Evolutionary conservation across 2,888 invertebrate species (phyloP).

Genomic region (Eudemis profundana): DNA sequence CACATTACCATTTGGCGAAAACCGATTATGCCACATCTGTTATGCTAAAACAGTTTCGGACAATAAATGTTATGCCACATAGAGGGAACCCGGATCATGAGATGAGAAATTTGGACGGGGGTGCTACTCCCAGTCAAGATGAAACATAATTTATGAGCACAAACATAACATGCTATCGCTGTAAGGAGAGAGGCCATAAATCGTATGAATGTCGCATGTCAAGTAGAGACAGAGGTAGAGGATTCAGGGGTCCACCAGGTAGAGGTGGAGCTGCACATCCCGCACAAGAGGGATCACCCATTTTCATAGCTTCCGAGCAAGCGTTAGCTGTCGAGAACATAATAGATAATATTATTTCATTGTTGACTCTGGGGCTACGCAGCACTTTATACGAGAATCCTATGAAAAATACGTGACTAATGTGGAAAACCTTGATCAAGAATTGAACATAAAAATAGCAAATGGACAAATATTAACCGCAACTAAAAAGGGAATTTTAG

Average conservation of each 20-base stretch:
- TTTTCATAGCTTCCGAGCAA: background rate
- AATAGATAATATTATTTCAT: background rate
- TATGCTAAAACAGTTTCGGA: too few species aligned
- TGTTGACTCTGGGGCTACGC: slow-evolving; percentile 9
- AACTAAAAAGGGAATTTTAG: background rate
- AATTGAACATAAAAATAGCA: background rate
- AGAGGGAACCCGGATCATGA: too few species aligned
- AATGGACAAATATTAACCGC: slow-evolving; percentile 7
- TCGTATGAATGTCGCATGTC: background rate
- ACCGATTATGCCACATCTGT: too few species aligned
- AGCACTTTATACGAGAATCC: slow-evolving; percentile 9
- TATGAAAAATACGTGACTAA: slow-evolving; percentile 5
- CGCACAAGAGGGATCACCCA: background rate
- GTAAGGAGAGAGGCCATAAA: background rate
- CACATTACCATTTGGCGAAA: too few species aligned
- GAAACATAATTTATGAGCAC: background rate
- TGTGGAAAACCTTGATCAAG: background rate
- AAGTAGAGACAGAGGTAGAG: background rate
- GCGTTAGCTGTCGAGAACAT: background rate
- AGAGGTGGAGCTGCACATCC: background rate
- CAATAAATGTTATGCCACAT: too few species aligned
- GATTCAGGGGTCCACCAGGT: background rate
- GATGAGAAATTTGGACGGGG: background rate
- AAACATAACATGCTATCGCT: background rate
- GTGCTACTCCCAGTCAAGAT: background rate